These are phyloP conservation scores for Slavum lentiscoides DNA, from an alignment of 2,888 invertebrate genomes.

Conservation along the genomic window DNA sequence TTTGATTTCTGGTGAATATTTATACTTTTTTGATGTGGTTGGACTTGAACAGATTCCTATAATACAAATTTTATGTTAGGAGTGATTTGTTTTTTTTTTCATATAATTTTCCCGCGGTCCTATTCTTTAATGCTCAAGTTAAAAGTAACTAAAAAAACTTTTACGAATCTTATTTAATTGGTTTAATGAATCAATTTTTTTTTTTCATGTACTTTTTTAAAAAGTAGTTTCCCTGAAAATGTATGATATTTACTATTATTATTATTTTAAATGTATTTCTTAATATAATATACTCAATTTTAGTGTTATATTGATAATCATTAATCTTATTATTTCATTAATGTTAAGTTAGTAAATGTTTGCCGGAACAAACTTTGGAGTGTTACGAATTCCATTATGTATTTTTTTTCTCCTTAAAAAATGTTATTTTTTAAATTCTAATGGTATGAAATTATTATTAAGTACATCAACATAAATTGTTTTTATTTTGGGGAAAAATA, in stretches of 20 bases:
- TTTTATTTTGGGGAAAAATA: too few species aligned
- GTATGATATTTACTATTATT: neutral
- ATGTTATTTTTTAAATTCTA: neutral
- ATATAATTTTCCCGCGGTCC: neutral
- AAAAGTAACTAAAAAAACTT: neutral
- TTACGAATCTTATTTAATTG: neutral
- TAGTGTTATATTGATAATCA: neutral
- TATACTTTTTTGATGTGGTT: neutral
- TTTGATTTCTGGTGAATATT: neutral
- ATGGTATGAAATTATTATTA: neutral
- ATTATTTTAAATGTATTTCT: neutral
- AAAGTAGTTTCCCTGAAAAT: neutral
- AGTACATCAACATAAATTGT: too few species aligned
- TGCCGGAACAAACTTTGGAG: neutral
- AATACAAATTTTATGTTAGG: neutral
- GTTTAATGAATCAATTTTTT: neutral
- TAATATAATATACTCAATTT: neutral
- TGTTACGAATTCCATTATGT: neutral
- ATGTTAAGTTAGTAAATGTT: conserved; percentile 7
- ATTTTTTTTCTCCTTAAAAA: neutral
- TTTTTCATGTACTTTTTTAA: neutral
- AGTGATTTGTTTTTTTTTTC: neutral
- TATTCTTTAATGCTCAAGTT: neutral
- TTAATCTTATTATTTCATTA: neutral
- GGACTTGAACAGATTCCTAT: neutral